phyloP scores from a whole-genome alignment of 2,113 vertebrate genomes.

The Aspidoscelis tigris region DNA sequence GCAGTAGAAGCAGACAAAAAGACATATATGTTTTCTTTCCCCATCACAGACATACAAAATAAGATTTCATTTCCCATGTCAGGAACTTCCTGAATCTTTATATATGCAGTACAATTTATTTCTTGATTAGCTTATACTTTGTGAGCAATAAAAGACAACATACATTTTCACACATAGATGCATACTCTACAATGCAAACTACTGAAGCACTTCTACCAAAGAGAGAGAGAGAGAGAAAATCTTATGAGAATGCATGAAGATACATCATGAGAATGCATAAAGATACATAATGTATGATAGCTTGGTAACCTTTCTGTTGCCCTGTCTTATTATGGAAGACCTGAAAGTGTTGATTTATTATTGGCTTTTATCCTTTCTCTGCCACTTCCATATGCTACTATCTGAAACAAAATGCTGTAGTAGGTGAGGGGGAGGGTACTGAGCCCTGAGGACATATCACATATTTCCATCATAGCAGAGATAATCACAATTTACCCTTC shows the following conservation, averaged over 20 bases:
- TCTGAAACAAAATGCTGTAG: not conserved
- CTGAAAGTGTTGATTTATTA: not conserved
- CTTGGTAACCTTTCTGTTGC: not conserved
- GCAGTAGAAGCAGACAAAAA: not conserved
- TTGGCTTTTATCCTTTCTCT: not conserved
- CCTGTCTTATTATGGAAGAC: constrained; percentile 9
- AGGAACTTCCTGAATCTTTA: not conserved
- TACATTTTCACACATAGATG: not conserved
- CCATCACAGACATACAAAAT: not conserved
- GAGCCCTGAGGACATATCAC: constrained; percentile 1
- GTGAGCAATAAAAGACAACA: not conserved
- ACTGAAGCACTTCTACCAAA: not conserved
- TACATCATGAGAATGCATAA: not conserved
- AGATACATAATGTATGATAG: not conserved
- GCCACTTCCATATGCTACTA: not conserved
- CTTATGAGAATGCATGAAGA: not conserved
- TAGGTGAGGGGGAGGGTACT: not conserved
- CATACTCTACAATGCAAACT: not conserved
- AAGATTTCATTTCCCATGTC: not conserved
- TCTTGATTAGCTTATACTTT: not conserved
- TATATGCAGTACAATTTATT: not conserved
- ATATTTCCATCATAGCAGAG: constrained; percentile 48
- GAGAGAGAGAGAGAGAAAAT: not conserved
- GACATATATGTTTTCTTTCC: not conserved
- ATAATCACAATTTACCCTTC: constrained; percentile 47